A percentile compares a stretch with the other conserved stretches of the same genome.
Evolutionary conservation across 2,113 vertebrate genomes (phyloP).

Genomic region (Alexandromys fortis): DNA sequence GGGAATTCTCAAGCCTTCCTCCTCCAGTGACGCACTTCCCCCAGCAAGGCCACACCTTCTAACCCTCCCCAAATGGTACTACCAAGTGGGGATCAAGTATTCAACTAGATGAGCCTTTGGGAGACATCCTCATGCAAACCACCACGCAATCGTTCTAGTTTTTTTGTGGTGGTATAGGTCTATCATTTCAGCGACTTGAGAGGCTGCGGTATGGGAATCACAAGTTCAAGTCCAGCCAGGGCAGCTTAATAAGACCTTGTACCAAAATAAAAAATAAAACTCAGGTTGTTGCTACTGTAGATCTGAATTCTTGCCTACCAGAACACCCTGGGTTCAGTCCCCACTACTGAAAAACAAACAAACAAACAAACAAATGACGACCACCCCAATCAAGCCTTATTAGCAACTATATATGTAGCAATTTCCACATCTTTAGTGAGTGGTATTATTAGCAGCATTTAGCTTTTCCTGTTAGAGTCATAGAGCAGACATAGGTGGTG

Average conservation of each 20-base stretch:
- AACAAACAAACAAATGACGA: neutral
- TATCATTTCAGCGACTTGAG: neutral
- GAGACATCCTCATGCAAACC: neutral
- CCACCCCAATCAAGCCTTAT: neutral
- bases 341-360: neutral
- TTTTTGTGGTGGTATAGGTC: neutral
- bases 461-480: conserved; percentile 11
- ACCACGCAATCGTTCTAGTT: neutral
- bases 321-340: neutral
- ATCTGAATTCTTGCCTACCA: neutral
- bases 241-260: neutral
- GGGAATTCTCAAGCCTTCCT: neutral
- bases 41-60: neutral
- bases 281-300: too few relatives aligned
- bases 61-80: neutral
- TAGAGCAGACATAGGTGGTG: neutral
- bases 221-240: neutral
- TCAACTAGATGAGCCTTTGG: neutral
- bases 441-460: neutral
- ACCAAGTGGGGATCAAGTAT: neutral
- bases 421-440: neutral
- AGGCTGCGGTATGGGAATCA: neutral
- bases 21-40: neutral
- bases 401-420: neutral
- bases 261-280: neutral